phyloP scores from a whole-genome alignment of 2,888 invertebrate species.

The Tuberolachnus salignus region DNA sequence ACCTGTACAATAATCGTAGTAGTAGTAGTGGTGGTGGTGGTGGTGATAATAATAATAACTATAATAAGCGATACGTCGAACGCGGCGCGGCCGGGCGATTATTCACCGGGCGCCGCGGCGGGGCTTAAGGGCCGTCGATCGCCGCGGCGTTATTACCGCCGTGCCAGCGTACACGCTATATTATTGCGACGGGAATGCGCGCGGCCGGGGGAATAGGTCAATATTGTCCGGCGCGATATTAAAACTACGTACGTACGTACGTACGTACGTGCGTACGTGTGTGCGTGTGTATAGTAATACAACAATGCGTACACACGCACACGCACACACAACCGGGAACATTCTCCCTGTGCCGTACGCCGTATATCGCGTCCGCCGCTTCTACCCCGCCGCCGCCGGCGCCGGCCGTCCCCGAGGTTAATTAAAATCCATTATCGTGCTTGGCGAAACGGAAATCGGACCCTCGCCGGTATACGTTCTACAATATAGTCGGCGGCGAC shows the following conservation, averaged over 20 bases:
- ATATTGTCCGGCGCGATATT: constrained; percentile 42
- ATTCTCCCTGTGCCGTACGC: no score
- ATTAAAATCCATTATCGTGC: constrained; percentile 56
- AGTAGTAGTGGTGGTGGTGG: no score
- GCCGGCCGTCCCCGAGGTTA: constrained; percentile 39
- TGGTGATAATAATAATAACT: no score
- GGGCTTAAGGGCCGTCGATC: not conserved
- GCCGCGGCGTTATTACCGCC: not conserved
- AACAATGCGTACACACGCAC: no score
- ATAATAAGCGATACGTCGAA: not conserved
- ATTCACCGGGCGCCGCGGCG: not conserved
- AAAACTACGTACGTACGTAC: constrained; percentile 20
- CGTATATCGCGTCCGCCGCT: no score
- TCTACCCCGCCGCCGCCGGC: not conserved
- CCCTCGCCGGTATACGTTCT: constrained; percentile 18
- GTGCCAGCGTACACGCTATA: not conserved
- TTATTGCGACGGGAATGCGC: not conserved
- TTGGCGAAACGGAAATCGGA: constrained; percentile 48
- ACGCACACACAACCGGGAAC: not conserved
- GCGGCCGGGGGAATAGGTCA: constrained; percentile 21
- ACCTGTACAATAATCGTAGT: no score
- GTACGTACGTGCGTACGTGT: not conserved
- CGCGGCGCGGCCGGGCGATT: not conserved
- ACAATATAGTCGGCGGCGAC: not conserved
- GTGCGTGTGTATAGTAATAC: no score